phyloP scores from a whole-genome alignment of 2,888 invertebrate species.

The Diabrotica balteata region DNA sequence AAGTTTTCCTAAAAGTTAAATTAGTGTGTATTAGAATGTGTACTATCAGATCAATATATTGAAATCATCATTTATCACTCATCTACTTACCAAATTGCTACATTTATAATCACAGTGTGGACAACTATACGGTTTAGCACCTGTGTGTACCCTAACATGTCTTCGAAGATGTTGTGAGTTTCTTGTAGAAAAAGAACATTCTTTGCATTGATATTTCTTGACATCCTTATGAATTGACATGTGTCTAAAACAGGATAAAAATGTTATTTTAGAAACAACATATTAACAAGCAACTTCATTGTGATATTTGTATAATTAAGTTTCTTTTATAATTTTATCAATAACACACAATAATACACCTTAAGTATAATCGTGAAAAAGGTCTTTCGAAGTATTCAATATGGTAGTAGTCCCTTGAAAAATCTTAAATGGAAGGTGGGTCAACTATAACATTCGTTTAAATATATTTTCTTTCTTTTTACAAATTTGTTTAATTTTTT shows the following conservation, averaged over 20 bases:
- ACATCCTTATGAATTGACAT: conserved; percentile 64
- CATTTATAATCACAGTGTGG: conserved; percentile 82
- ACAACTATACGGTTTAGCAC: conserved; percentile 84
- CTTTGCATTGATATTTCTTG: conserved; percentile 68
- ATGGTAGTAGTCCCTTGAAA: too few species aligned
- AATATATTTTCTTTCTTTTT: too few species aligned
- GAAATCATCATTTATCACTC: not conserved
- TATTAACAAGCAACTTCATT: too few species aligned
- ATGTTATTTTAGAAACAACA: too few species aligned
- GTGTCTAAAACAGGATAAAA: conserved; percentile 64
- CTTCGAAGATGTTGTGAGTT: conserved; percentile 76
- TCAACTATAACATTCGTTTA: too few species aligned
- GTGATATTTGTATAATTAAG: too few species aligned
- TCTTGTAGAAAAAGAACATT: conserved; percentile 75
- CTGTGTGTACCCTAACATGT: conserved; percentile 81
- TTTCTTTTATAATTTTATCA: too few species aligned
- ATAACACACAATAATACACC: too few species aligned
- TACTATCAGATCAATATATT: not conserved
- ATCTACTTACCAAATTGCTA: conserved; percentile 73
- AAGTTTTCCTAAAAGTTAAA: conserved; percentile 77
- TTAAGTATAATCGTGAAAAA: too few species aligned
- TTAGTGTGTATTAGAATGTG: conserved; percentile 3
- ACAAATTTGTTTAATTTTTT: too few species aligned
- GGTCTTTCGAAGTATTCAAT: too few species aligned
- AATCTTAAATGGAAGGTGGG: too few species aligned